A percentile compares a stretch with the other conserved stretches of the same genome.
These are phyloP conservation scores for Marisa cornuarietis DNA, from an alignment of 1,140 invertebrate species.

Conservation along the genomic window DNA sequence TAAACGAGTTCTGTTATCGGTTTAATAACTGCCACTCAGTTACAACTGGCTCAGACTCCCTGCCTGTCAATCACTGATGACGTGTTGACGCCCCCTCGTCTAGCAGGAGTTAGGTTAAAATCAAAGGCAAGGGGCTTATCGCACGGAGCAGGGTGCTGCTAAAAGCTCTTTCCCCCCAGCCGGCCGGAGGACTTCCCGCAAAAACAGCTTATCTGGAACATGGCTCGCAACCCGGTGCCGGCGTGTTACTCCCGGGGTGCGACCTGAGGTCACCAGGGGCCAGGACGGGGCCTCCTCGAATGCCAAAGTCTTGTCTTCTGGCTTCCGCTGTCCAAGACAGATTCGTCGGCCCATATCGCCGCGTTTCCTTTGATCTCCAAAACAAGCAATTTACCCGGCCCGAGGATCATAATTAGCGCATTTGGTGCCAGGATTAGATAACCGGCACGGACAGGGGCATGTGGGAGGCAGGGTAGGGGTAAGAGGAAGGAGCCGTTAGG, in stretches of 20 bases:
- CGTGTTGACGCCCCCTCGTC: no score
- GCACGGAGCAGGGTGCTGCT: no score
- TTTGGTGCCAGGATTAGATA: conserved; percentile 26
- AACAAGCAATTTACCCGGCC: conserved; percentile 13
- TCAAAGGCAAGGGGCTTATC: no score
- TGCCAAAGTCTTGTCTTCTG: conserved; percentile 3
- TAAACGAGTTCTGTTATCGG: no score
- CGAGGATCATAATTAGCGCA: conserved; percentile 20
- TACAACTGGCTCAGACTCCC: no score
- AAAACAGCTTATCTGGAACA: no score
- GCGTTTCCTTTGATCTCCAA: conserved; percentile 17
- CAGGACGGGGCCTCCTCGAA: neutral
- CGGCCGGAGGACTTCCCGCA: no score
- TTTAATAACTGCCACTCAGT: no score
- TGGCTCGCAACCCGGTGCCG: no score
- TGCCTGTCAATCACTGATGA: no score
- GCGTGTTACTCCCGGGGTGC: neutral
- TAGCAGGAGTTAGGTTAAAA: no score
- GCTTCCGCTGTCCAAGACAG: conserved; percentile 5
- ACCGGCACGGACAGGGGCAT: conserved; percentile 1
- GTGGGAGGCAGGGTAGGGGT: neutral
- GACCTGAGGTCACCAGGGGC: neutral
- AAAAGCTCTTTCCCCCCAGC: no score
- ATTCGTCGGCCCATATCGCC: neutral
- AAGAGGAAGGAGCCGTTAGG: neutral